Conservation (phyloP, 2,113 vertebrate species). For the Choloepus hoffmanni region DNA sequence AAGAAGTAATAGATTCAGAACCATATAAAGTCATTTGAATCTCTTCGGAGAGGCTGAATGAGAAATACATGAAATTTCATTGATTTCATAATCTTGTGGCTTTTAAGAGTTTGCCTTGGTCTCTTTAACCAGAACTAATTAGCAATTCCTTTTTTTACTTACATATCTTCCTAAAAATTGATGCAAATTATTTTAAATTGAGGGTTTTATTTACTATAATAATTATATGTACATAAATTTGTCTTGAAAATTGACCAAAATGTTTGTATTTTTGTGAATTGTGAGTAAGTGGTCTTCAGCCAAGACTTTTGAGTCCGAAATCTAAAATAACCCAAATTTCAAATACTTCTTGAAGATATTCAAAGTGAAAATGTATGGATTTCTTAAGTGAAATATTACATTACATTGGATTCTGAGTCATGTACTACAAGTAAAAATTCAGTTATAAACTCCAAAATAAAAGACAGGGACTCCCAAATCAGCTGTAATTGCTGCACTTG, state of each 20-base stretch:
- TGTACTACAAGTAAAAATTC: background rate
- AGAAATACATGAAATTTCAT: background rate
- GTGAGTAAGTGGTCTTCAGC: background rate
- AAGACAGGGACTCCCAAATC: background rate
- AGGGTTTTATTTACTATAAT: background rate
- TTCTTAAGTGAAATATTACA: background rate
- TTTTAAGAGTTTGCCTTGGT: slow-evolving; percentile 1
- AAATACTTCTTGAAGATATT: background rate
- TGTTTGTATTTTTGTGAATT: background rate
- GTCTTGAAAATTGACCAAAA: background rate
- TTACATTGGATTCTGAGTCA: background rate
- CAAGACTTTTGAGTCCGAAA: background rate
- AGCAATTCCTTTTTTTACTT: background rate
- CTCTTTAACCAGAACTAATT: background rate
- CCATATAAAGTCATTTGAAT: background rate
- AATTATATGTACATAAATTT: background rate
- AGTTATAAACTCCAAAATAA: background rate
- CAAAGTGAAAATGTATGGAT: background rate
- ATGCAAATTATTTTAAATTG: background rate
- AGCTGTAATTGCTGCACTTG: background rate
- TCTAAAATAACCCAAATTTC: background rate
- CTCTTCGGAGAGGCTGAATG: background rate
- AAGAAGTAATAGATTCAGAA: background rate
- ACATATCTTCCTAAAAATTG: background rate
- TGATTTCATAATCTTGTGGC: background rate